Evolutionary conservation across 2,888 invertebrate species (phyloP).

Genomic region (Molorchus minor): DNA sequence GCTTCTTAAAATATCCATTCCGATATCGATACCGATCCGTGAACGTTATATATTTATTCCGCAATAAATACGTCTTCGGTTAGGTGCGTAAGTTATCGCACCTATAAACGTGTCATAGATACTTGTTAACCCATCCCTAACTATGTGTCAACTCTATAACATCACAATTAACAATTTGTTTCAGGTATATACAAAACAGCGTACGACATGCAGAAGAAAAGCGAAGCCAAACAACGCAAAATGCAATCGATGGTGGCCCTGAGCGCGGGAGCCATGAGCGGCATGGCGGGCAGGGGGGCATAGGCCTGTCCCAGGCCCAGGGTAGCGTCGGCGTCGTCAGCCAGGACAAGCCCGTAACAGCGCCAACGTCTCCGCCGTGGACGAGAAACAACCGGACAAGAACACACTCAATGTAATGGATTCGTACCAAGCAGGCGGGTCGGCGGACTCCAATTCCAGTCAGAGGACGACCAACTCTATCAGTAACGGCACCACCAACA

Average conservation of each 20-base stretch:
- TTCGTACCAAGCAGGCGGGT: constrained; percentile 54
- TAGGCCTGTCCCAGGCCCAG: constrained; percentile 82
- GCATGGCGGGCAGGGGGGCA: constrained; percentile 88
- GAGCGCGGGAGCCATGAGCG: constrained; percentile 87
- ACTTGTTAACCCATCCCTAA: too few species aligned
- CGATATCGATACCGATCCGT: too few species aligned
- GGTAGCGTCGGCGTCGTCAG: constrained; percentile 73
- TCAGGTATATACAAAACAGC: constrained; percentile 90
- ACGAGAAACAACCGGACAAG: constrained; percentile 30
- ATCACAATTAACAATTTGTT: constrained; percentile 7
- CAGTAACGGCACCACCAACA: constrained; percentile 68
- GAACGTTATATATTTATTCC: too few species aligned
- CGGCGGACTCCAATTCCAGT: constrained; percentile 70
- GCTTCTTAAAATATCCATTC: too few species aligned
- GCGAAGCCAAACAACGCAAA: constrained; percentile 94
- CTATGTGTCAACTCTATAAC: too few species aligned
- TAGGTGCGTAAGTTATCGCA: too few species aligned
- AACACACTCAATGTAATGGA: constrained; percentile 50
- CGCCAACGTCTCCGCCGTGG: constrained; percentile 43
- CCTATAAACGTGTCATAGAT: too few species aligned
- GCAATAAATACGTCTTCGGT: too few species aligned
- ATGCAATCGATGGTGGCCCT: constrained; percentile 95
- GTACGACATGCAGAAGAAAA: constrained; percentile 96
- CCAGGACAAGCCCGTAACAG: constrained; percentile 71
- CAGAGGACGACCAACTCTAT: constrained; percentile 70